Evolutionary conservation across 2,797 vertebrate species (phyloP).

Genomic region (Lacerta bilineata): DNA sequence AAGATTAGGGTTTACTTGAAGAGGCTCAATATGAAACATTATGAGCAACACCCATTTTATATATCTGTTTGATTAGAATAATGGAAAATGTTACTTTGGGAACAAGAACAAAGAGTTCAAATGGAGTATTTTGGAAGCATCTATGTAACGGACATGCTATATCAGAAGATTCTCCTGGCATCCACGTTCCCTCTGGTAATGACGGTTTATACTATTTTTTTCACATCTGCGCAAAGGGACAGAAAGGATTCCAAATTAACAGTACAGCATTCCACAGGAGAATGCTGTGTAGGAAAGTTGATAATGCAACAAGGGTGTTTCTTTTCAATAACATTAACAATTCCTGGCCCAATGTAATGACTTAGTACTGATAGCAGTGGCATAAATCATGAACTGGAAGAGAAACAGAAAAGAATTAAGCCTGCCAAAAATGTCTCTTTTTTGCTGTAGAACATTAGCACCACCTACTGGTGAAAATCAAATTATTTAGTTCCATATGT

Average conservation of each 20-base stretch:
- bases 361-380: neutral
- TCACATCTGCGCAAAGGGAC: conserved; percentile 3
- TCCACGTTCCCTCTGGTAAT: neutral
- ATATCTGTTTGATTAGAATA: neutral
- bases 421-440: neutral
- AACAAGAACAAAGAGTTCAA: neutral
- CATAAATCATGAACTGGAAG: neutral
- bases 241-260: neutral
- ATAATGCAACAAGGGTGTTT: neutral
- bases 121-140: neutral
- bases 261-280: neutral
- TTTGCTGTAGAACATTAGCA: conserved; percentile 65
- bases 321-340: conserved; percentile 28
- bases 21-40: neutral
- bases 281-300: neutral
- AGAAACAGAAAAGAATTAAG: neutral
- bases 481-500: fast-evolving
- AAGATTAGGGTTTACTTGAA: neutral
- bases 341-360: neutral
- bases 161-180: neutral
- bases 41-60: conserved; percentile 1
- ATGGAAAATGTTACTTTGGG: conserved; percentile 6
- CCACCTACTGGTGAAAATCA: conserved; percentile 78
- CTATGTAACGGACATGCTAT: neutral
- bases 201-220: neutral